Evolutionary conservation across 1,140 invertebrate species (phyloP).

Genomic region (Drosophila leontia): DNA sequence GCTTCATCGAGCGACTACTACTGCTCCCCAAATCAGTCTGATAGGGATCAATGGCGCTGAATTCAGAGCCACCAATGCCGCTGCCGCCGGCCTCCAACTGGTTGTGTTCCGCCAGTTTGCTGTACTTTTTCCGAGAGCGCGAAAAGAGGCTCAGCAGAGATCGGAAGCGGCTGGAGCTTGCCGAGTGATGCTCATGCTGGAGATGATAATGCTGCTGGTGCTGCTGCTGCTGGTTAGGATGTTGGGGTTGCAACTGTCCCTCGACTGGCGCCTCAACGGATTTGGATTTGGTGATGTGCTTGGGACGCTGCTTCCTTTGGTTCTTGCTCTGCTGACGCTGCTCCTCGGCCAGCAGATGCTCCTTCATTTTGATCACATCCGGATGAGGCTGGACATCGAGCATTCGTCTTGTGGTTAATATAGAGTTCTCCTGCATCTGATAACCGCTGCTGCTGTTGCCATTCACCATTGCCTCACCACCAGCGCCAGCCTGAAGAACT

Average conservation of each 20-base stretch:
- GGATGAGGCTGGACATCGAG: conserved; percentile 77
- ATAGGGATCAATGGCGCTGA: conserved; percentile 67
- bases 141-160: conserved; percentile 65
- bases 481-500: conserved; percentile 7
- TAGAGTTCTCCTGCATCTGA: conserved; percentile 57
- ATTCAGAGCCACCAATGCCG: conserved; percentile 32
- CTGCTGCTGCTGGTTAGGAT: conserved; percentile 14
- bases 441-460: conserved; percentile 20
- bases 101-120: conserved; percentile 69
- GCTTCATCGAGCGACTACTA: conserved; percentile 38
- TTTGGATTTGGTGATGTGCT: conserved; percentile 64
- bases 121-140: conserved; percentile 75
- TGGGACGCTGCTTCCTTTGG: conserved; percentile 50
- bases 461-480: not conserved
- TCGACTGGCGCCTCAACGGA: conserved; percentile 50
- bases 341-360: conserved; percentile 52
- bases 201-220: conserved; percentile 25
- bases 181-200: conserved; percentile 56
- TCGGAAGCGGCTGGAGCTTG: conserved; percentile 56
- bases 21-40: conserved; percentile 31
- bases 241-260: conserved; percentile 12
- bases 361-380: conserved; percentile 78
- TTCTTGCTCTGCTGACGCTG: conserved; percentile 62
- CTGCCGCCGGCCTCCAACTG: conserved; percentile 5
- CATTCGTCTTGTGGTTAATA: conserved; percentile 67